A percentile compares a stretch with the other conserved stretches of the same genome.
Conservation (phyloP, 2,113 vertebrate species). For the Sarotherodon lohbergeri region DNA sequence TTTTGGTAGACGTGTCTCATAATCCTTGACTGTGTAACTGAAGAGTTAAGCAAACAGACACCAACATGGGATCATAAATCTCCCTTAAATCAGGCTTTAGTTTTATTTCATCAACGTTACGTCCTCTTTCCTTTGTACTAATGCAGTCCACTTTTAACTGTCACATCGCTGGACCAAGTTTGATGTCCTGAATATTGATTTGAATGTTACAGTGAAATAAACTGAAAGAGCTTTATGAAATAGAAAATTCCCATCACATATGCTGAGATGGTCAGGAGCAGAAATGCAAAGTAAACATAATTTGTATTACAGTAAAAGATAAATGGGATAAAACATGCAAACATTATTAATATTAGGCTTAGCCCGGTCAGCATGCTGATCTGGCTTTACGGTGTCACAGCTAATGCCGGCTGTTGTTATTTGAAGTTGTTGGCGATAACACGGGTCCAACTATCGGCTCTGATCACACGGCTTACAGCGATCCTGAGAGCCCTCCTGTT, state of each 20-base stretch:
- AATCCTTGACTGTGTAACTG: neutral
- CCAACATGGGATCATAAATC: neutral
- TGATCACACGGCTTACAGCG: slow-evolving; percentile 9
- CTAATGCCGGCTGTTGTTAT: neutral
- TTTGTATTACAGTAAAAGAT: neutral
- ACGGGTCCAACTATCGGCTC: neutral
- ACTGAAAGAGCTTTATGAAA: neutral
- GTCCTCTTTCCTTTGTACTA: neutral
- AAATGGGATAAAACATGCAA: neutral
- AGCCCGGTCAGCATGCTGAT: neutral
- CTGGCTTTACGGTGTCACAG: neutral
- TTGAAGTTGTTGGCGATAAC: neutral
- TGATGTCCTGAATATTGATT: neutral
- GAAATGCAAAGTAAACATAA: neutral
- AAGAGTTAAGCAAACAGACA: neutral
- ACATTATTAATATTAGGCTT: neutral
- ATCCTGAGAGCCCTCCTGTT: slow-evolving; percentile 21
- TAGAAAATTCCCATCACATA: neutral
- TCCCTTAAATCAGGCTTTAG: neutral
- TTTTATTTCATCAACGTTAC: neutral
- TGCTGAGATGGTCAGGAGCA: neutral
- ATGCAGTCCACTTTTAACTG: neutral
- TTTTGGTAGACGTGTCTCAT: neutral
- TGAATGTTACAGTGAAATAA: neutral
- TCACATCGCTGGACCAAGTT: neutral